Percentiles rank a stretch among this genome's conserved stretches.
Conservation (phyloP, 2,888 invertebrate genomes). For the Carabus problematicus region DNA sequence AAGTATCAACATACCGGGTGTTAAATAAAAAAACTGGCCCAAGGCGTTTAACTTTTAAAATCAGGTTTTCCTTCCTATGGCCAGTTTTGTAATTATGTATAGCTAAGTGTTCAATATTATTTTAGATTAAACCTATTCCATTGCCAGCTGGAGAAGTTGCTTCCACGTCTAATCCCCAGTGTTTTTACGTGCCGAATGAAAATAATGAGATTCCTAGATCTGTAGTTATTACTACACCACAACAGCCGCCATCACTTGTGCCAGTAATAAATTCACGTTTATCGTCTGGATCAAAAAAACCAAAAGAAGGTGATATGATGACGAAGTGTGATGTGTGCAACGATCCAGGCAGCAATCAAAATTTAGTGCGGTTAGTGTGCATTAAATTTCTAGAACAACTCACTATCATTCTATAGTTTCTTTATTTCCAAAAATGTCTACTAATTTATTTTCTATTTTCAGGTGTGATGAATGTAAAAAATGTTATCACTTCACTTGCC, state of each 20-base stretch:
- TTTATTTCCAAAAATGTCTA: not conserved
- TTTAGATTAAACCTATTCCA: too few species aligned
- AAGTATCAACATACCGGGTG: too few species aligned
- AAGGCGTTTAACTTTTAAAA: too few species aligned
- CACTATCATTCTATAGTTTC: not conserved
- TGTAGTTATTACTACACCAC: slow-evolving; percentile 48
- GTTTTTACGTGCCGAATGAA: slow-evolving; percentile 79
- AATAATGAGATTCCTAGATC: slow-evolving; percentile 63
- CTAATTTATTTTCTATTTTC: slow-evolving; percentile 48
- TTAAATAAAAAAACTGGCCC: too few species aligned
- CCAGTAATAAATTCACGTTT: slow-evolving; percentile 30
- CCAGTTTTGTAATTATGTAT: too few species aligned
- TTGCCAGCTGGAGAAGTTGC: slow-evolving; percentile 76
- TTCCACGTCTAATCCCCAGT: slow-evolving; percentile 72
- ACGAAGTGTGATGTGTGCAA: slow-evolving; percentile 74
- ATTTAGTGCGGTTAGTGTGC: slow-evolving; percentile 71
- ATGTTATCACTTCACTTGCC: slow-evolving; percentile 90
- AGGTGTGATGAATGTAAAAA: slow-evolving; percentile 93
- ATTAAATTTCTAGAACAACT: slow-evolving; percentile 6
- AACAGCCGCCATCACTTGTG: slow-evolving; percentile 47
- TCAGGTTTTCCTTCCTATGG: too few species aligned
- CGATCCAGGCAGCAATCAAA: slow-evolving; percentile 66
- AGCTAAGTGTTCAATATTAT: slow-evolving; percentile 41
- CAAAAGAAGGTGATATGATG: slow-evolving; percentile 59
- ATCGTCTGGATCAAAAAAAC: slow-evolving; percentile 27